These are phyloP conservation scores for Stenoptilia bipunctidactyla DNA, from an alignment of 2,888 invertebrate species.

Conservation along the genomic window DNA sequence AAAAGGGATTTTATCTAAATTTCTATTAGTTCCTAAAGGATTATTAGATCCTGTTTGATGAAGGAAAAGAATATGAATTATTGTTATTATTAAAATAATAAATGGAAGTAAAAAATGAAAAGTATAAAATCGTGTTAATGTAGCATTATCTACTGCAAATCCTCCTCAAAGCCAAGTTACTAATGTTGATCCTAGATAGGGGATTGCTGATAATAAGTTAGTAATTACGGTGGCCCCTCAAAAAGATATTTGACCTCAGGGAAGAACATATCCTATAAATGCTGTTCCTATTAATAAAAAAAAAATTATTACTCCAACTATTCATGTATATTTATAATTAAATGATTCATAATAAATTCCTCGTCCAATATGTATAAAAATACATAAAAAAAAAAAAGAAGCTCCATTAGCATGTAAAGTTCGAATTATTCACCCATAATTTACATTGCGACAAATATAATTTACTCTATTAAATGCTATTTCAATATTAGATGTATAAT, in stretches of 20 bases:
- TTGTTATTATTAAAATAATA: slow-evolving; percentile 70
- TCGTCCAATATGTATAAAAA: slow-evolving; percentile 78
- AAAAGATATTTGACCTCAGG: slow-evolving; percentile 86
- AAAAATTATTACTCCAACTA: slow-evolving; percentile 74
- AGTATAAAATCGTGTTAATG: slow-evolving; percentile 82
- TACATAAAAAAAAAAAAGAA: slow-evolving; percentile 79
- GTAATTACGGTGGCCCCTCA: slow-evolving; percentile 87
- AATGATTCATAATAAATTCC: slow-evolving; percentile 66
- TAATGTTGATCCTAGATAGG: slow-evolving; percentile 74
- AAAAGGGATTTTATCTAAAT: slow-evolving; percentile 78
- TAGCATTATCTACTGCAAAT: slow-evolving; percentile 80
- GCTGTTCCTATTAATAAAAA: slow-evolving; percentile 79
- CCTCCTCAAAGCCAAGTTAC: slow-evolving; percentile 83
- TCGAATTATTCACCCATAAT: slow-evolving; percentile 77
- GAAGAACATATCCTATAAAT: slow-evolving; percentile 83
- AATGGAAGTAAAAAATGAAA: slow-evolving; percentile 82
- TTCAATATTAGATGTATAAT: slow-evolving; percentile 74
- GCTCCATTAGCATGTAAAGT: slow-evolving; percentile 79
- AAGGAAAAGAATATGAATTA: slow-evolving; percentile 76
- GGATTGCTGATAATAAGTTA: slow-evolving; percentile 79
- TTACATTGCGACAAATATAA: slow-evolving; percentile 79
- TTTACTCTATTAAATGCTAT: slow-evolving; percentile 76
- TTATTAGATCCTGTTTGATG: slow-evolving; percentile 79
- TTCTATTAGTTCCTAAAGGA: slow-evolving; percentile 72
- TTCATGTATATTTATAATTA: slow-evolving; percentile 72